Percentiles rank a stretch among this genome's conserved stretches.
These are phyloP conservation scores for Clarias batrachus DNA, from an alignment of 2,113 vertebrate species.

Conservation along the genomic window DNA sequence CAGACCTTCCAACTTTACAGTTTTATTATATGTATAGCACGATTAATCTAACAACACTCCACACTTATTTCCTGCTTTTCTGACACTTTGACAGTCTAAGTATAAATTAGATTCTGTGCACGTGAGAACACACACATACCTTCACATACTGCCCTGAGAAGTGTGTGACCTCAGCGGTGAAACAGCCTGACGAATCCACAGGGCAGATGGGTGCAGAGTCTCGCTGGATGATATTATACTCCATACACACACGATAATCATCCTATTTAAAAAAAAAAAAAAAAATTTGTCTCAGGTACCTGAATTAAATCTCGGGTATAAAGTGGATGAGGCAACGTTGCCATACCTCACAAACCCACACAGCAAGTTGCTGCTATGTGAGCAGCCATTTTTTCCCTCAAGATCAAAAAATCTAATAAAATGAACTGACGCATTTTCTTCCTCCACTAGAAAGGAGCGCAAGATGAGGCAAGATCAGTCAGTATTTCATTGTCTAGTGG, in stretches of 20 bases:
- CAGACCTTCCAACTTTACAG: too few species aligned
- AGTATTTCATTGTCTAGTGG: not conserved
- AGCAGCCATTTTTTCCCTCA: slow-evolving; percentile 20
- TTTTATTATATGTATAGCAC: too few species aligned
- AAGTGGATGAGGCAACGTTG: not conserved
- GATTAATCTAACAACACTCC: not conserved
- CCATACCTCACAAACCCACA: not conserved
- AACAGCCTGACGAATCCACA: slow-evolving; percentile 91
- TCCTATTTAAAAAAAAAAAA: slow-evolving; percentile 72
- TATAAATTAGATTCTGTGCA: not conserved
- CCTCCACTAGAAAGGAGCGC: not conserved
- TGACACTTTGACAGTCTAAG: not conserved
- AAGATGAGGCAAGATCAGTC: not conserved
- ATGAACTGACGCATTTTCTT: not conserved
- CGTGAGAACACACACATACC: slow-evolving; percentile 70
- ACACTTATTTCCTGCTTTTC: not conserved
- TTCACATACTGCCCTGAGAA: slow-evolving; percentile 97
- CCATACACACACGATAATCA: slow-evolving; percentile 90
- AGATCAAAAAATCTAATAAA: not conserved
- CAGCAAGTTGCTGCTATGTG: not conserved
- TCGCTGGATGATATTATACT: slow-evolving; percentile 89
- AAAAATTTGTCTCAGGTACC: too few species aligned
- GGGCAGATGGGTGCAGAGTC: slow-evolving; percentile 92
- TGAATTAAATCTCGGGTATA: not conserved
- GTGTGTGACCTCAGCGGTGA: slow-evolving; percentile 89